Conservation (phyloP, 2,113 vertebrate genomes). For the Artemisiospiza belli region DNA sequence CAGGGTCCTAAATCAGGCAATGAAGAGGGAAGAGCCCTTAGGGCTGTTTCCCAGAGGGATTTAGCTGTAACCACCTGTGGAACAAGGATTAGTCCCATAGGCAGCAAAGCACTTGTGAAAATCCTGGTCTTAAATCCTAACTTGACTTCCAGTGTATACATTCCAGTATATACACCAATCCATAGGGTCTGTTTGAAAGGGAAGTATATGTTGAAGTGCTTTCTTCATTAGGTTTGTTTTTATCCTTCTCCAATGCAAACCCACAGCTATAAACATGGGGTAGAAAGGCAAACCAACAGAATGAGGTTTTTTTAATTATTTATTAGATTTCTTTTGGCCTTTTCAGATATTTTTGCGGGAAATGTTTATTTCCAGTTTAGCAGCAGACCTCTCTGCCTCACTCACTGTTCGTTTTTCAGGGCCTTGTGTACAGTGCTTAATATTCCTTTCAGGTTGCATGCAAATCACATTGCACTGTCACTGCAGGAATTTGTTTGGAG, state of each 20-base stretch:
- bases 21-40: background rate
- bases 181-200: background rate
- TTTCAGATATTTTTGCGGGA: background rate
- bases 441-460: background rate
- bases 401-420: background rate
- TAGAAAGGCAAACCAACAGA: background rate
- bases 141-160: background rate
- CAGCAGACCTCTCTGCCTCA: background rate
- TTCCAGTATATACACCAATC: background rate
- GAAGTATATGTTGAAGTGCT: background rate
- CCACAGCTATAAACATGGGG: background rate
- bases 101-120: background rate
- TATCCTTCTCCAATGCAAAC: background rate
- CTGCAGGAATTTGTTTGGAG: constrained; percentile 54
- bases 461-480: constrained; percentile 34
- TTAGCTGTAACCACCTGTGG: background rate
- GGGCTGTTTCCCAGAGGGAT: background rate
- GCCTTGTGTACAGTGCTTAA: background rate
- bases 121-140: background rate
- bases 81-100: background rate
- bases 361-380: background rate
- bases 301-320: background rate
- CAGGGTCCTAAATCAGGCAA: background rate
- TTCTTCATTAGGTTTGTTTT: background rate
- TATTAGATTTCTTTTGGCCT: background rate